These are phyloP conservation scores for Sisyra nigra DNA, from an alignment of 2,888 invertebrate species.

Conservation along the genomic window DNA sequence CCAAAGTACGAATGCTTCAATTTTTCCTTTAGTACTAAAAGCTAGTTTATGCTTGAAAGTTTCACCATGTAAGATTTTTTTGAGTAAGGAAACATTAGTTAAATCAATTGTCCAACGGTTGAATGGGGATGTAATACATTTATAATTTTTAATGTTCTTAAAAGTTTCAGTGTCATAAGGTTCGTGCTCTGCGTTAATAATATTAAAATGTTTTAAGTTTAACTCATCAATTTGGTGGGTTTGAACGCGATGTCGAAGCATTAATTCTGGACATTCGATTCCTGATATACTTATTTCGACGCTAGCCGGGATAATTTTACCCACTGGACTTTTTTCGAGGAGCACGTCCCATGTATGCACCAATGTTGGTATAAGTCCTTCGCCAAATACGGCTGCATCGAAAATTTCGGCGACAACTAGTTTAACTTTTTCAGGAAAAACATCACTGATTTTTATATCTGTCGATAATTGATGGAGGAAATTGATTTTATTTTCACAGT, in stretches of 20 bases:
- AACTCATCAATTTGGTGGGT: slow-evolving; percentile 1
- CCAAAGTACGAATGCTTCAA: slow-evolving; percentile 55
- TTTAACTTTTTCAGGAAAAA: slow-evolving; percentile 38
- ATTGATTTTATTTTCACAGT: slow-evolving; percentile 24
- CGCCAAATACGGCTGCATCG: slow-evolving; percentile 67
- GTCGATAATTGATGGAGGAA: slow-evolving; percentile 44
- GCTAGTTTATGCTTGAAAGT: slow-evolving; percentile 21
- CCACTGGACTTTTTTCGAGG: slow-evolving; percentile 25
- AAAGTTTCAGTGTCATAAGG: slow-evolving; percentile 58
- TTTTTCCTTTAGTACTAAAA: slow-evolving; percentile 29
- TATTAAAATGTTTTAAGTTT: slow-evolving; percentile 21
- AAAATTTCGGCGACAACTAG: slow-evolving; percentile 62
- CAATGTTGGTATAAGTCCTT: slow-evolving; percentile 47
- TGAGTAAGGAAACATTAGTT: slow-evolving; percentile 34
- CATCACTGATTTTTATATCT: slow-evolving; percentile 30
- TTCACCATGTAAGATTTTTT: slow-evolving; percentile 18
- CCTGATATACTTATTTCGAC: slow-evolving; percentile 48
- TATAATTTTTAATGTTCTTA: slow-evolving; percentile 32
- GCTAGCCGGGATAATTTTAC: slow-evolving; percentile 39
- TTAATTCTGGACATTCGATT: slow-evolving; percentile 36
- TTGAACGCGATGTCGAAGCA: slow-evolving; percentile 27
- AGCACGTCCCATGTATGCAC: slow-evolving; percentile 52
- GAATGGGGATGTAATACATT: slow-evolving; percentile 38
- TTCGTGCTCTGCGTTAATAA: slow-evolving; percentile 27
- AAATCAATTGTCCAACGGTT: slow-evolving; percentile 44